A percentile compares a stretch with the other conserved stretches of the same genome.
These are phyloP conservation scores for Macheiramphus alcinus DNA, from an alignment of 2,113 vertebrate genomes.

Conservation along the genomic window DNA sequence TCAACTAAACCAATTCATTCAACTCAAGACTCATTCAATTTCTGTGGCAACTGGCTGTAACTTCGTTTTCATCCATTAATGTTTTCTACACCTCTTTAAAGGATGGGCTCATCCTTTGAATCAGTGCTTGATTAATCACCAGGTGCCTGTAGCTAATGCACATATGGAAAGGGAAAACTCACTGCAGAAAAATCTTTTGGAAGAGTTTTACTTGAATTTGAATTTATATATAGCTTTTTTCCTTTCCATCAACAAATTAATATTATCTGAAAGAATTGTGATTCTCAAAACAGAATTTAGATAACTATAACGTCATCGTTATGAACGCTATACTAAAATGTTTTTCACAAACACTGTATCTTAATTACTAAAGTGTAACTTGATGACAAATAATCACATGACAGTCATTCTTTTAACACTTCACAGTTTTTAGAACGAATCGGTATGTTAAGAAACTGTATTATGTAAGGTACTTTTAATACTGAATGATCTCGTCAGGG, in stretches of 20 bases:
- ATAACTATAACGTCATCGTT: not conserved
- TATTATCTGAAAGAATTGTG: not conserved
- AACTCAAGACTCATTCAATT: not conserved
- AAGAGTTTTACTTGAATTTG: not conserved
- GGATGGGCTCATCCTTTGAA: not conserved
- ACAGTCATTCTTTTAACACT: not conserved
- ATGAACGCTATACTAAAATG: not conserved
- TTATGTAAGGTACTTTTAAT: not conserved
- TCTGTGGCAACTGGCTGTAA: not conserved
- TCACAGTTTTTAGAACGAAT: not conserved
- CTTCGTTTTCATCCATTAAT: not conserved
- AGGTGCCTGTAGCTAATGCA: not conserved
- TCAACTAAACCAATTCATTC: not conserved
- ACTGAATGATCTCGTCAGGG: not conserved
- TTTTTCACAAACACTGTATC: not conserved
- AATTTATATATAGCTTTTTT: not conserved
- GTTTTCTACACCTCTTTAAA: conserved; percentile 22
- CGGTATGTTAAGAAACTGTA: not conserved
- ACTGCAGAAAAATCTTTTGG: not conserved
- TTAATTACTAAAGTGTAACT: not conserved
- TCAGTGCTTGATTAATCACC: not conserved
- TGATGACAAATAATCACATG: not conserved
- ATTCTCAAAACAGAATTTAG: not conserved
- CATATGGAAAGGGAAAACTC: not conserved
- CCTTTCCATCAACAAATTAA: not conserved